phyloP scores from a whole-genome alignment of 2,888 invertebrate species.

The Nephrotoma appendiculata region DNA sequence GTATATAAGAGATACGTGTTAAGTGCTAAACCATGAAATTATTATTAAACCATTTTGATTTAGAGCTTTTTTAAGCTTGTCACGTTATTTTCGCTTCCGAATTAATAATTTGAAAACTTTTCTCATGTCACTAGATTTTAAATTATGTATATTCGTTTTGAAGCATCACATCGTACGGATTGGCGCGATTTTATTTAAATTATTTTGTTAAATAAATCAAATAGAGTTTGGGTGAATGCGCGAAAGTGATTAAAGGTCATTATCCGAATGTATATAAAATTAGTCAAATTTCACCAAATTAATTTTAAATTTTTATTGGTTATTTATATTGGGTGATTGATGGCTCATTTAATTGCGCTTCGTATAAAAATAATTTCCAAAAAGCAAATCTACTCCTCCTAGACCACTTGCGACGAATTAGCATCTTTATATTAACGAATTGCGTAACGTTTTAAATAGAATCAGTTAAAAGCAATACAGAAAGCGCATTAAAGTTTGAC shows the following conservation, averaged over 20 bases:
- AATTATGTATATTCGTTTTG: not conserved
- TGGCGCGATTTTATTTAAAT: not conserved
- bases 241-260: not conserved
- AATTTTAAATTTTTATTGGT: not conserved
- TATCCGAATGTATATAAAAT: not conserved
- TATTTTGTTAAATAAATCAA: not conserved
- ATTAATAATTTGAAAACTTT: not conserved
- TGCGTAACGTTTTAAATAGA: too few species aligned
- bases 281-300: not conserved
- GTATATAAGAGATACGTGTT: not conserved
- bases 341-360: not conserved
- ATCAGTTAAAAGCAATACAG: too few species aligned
- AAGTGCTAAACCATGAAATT: not conserved
- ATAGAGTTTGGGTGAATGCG: not conserved
- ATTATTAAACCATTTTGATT: not conserved
- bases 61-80: not conserved
- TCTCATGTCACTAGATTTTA: not conserved
- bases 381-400: too few species aligned
- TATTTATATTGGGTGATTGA: not conserved
- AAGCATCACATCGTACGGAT: not conserved
- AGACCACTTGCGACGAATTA: too few species aligned
- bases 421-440: too few species aligned
- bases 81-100: not conserved
- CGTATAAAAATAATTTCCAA: too few species aligned
- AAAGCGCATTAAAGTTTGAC: too few species aligned